phyloP scores from a whole-genome alignment of 2,888 invertebrate species.

The Terebella lapidaria region DNA sequence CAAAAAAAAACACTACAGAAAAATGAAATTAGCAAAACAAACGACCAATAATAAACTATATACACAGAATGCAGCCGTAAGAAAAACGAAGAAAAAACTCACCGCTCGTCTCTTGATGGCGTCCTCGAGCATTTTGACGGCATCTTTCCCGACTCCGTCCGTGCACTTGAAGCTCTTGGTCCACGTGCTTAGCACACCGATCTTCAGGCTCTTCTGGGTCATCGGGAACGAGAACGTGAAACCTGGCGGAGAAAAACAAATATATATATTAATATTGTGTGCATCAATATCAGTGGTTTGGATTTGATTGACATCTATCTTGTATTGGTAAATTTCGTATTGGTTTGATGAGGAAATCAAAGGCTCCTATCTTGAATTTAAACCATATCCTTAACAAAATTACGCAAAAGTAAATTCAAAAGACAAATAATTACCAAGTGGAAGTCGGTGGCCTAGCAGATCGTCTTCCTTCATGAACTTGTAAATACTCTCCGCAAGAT shows the following conservation, averaged over 20 bases:
- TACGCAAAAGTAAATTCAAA: too few relatives aligned
- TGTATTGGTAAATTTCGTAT: too few relatives aligned
- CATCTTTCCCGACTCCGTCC: conserved; percentile 67
- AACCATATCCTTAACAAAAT: too few relatives aligned
- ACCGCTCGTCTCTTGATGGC: conserved; percentile 59
- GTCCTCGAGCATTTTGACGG: conserved; percentile 64
- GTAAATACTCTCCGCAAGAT: conserved; percentile 69
- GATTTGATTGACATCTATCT: too few relatives aligned
- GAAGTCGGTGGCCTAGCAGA: conserved; percentile 60
- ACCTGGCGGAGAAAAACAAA: conserved; percentile 55
- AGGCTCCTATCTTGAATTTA: too few relatives aligned
- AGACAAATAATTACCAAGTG: conserved; percentile 60
- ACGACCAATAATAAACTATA: too few relatives aligned
- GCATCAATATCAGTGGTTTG: too few relatives aligned
- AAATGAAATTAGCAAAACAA: too few relatives aligned
- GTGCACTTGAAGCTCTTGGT: conserved; percentile 77
- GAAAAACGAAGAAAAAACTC: too few relatives aligned
- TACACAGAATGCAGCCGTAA: too few relatives aligned
- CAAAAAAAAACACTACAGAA: too few relatives aligned
- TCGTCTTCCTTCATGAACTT: conserved; percentile 65
- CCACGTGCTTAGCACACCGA: conserved; percentile 75
- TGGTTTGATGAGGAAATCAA: too few relatives aligned
- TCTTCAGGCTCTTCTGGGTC: conserved; percentile 68
- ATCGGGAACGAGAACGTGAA: conserved; percentile 84
- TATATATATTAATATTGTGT: not conserved